Evolutionary conservation across 2,797 vertebrate genomes (phyloP).

Genomic region (Notamacropus eugenii): DNA sequence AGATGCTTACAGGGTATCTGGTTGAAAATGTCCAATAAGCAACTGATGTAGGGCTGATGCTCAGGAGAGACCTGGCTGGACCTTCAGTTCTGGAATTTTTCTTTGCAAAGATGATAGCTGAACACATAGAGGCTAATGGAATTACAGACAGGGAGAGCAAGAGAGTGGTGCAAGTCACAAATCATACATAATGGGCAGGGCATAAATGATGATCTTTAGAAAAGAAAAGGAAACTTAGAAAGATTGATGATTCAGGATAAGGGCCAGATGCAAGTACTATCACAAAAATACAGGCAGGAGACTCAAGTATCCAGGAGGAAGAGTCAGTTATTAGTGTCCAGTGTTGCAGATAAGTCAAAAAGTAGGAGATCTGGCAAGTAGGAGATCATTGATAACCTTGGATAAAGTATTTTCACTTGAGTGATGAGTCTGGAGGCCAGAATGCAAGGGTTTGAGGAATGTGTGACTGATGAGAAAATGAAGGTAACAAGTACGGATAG

Average conservation of each 20-base stretch:
- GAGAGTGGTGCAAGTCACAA: neutral
- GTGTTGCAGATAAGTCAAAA: neutral
- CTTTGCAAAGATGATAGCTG: too few relatives aligned
- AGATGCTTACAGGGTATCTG: neutral
- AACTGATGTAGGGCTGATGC: neutral
- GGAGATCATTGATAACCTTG: neutral
- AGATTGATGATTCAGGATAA: neutral
- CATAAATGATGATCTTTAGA: neutral
- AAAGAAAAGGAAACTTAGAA: neutral
- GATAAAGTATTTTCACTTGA: neutral
- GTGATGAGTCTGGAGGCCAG: neutral
- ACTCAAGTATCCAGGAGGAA: neutral
- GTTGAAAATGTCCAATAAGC: neutral
- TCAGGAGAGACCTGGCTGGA: neutral
- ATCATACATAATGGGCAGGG: neutral
- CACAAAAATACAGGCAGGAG: neutral
- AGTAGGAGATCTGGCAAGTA: neutral
- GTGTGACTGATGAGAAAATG: neutral
- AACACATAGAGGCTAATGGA: neutral
- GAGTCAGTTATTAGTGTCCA: neutral
- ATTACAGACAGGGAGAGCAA: neutral
- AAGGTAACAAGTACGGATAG: neutral
- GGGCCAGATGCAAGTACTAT: neutral
- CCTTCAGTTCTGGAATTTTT: too few relatives aligned
- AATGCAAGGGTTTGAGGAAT: neutral